Evolutionary conservation across 2,113 vertebrate genomes (phyloP).

Genomic region (Rana temporaria): DNA sequence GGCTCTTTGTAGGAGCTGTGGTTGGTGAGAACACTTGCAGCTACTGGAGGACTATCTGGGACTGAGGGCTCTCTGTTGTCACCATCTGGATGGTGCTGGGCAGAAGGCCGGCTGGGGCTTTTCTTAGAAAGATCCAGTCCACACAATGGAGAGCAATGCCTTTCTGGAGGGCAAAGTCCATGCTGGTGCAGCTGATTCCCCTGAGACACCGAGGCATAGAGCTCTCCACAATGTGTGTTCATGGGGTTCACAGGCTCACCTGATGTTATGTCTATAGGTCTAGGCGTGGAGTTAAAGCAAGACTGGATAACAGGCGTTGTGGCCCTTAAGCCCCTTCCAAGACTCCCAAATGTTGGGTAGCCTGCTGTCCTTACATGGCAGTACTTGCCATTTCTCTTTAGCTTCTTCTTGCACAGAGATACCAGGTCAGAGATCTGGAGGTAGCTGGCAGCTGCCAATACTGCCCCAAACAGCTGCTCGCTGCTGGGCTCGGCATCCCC

Average conservation of each 20-base stretch:
- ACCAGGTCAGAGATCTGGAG: conserved; percentile 96
- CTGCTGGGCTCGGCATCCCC: conserved; percentile 82
- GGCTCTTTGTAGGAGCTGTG: conserved; percentile 80
- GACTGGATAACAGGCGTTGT: conserved; percentile 93
- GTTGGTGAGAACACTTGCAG: conserved; percentile 67
- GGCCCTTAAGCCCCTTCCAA: conserved; percentile 80
- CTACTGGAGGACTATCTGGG: conserved; percentile 74
- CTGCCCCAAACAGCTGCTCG: conserved; percentile 87
- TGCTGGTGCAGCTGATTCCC: conserved; percentile 77
- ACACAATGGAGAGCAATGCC: conserved; percentile 88
- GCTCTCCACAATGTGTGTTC: conserved; percentile 86
- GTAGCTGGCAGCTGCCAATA: conserved; percentile 94
- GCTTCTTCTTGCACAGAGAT: conserved; percentile 93
- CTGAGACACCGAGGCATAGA: conserved; percentile 85
- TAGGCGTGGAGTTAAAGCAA: conserved; percentile 80
- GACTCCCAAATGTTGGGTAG: conserved; percentile 84
- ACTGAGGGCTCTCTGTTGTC: conserved; percentile 72
- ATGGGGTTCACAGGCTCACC: conserved; percentile 78
- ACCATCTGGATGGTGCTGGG: conserved; percentile 70
- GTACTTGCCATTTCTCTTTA: conserved; percentile 92
- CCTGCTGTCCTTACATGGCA: conserved; percentile 81
- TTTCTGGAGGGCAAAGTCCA: conserved; percentile 78
- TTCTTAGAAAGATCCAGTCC: conserved; percentile 97
- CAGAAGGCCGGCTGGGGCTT: conserved; percentile 83
- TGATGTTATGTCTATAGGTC: conserved; percentile 67